Evolutionary conservation across 1,140 invertebrate species (phyloP), one percentile per base, ranked within the genome.

Genomic region (Micrasema longulum): DNA sequence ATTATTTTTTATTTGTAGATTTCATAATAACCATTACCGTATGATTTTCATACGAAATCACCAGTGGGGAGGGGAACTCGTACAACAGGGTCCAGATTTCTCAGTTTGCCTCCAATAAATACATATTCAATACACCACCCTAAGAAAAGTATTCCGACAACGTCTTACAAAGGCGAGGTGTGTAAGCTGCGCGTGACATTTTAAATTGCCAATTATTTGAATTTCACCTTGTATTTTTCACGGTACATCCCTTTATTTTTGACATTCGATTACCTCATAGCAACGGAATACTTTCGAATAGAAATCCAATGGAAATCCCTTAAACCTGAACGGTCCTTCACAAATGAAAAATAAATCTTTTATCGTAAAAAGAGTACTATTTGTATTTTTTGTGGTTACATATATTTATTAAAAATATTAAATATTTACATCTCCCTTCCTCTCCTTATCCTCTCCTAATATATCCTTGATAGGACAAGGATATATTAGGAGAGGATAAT

Each of bases 121-220:
- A 72, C 70, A 62, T 62, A 62, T 52, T 72, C 20, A 35, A 64
- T 55, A 69, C 36, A 16, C 16, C 36, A 14, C 11, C 12, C 60
- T 47, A 11, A 23, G 22, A 12, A 57, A 23, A 50, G 64, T 69
- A 66, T 73, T 63, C 48, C 57, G 72, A 63, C 63, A 52, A 60
- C 72, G 60, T 66, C 60, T 70, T 60, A 60, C 67, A 60, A 65
- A 74, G 48, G 63, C 62, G 66, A 71, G 63, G 69, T 74, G 69
- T 47, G 64, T 69, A 72, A 69, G 69, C 64, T 67, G 71, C 63
- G 74, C 74, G 70, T 64, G 74, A 76, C 74, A 71, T 72, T 76
- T 76, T 71, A 76, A 76, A 76, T 76, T 76, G 74, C 50, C 74
- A 76, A 76, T 76, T 76, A 76, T 72, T 72, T 63, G 67, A 72